phyloP scores from a whole-genome alignment of 37 sponge, comb jelly and placozoan genomes.

The Tethya wilhelma region DNA sequence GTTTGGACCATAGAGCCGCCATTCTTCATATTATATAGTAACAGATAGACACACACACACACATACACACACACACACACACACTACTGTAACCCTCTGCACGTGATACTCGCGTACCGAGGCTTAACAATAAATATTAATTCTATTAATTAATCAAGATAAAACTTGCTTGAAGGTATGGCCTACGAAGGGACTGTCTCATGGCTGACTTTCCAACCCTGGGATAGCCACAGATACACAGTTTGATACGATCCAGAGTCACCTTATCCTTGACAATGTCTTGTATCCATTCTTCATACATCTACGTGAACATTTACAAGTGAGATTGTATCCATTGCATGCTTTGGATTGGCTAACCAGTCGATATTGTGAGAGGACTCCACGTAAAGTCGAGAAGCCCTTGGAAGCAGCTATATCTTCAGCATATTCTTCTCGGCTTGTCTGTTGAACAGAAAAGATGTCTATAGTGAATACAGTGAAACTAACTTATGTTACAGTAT shows the following conservation, averaged over 20 bases:
- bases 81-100: not conserved
- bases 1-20: too few relatives aligned
- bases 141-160: not conserved
- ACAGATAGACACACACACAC: too few relatives aligned
- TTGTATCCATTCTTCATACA: slow-evolving; percentile 63
- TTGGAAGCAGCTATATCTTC: slow-evolving; percentile 59
- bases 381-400: slow-evolving; percentile 36
- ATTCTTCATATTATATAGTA: too few relatives aligned
- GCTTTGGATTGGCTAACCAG: slow-evolving; percentile 23
- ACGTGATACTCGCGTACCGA: too few relatives aligned
- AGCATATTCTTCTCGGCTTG: slow-evolving; percentile 25
- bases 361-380: slow-evolving; percentile 41
- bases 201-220: slow-evolving; percentile 73
- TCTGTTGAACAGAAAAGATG: too few relatives aligned
- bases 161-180: slow-evolving; percentile 22
- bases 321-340: not conserved
- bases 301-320: slow-evolving; percentile 13
- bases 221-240: slow-evolving; percentile 74
- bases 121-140: not conserved
- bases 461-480: too few relatives aligned
- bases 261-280: slow-evolving; percentile 51
- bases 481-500: not conserved
- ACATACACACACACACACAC: not conserved
- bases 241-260: slow-evolving; percentile 72
- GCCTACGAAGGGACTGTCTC: slow-evolving; percentile 52